phyloP scores from a whole-genome alignment of 2,113 vertebrate genomes.

The Psilopogon haemacephalus region DNA sequence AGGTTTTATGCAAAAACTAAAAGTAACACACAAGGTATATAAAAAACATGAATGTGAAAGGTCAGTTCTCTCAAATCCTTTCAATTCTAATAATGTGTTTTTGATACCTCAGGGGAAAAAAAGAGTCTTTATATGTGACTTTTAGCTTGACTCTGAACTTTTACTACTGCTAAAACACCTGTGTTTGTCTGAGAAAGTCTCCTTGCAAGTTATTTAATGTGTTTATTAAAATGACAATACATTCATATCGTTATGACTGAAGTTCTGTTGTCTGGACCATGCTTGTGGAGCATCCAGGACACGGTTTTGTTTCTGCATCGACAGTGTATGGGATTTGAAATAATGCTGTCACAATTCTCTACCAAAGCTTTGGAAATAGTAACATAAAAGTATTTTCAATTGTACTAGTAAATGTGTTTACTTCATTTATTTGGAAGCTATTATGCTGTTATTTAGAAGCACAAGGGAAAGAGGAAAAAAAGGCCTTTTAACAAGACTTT shows the following conservation, averaged over 20 bases:
- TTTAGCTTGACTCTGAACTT: neutral
- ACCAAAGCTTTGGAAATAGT: slow-evolving; percentile 48
- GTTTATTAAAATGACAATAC: neutral
- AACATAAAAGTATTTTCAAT: neutral
- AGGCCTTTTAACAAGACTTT: slow-evolving; percentile 5
- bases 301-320: slow-evolving; percentile 5
- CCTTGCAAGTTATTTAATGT: neutral
- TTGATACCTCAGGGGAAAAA: neutral
- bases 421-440: slow-evolving; percentile 41
- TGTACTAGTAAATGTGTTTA: slow-evolving; percentile 31
- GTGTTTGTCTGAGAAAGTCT: neutral
- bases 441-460: slow-evolving; percentile 30
- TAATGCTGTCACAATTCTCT: slow-evolving; percentile 60
- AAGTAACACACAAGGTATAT: neutral
- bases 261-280: neutral
- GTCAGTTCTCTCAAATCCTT: neutral
- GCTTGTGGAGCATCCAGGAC: neutral
- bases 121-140: neutral
- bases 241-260: neutral
- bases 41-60: neutral
- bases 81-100: neutral
- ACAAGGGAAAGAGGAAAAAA: neutral
- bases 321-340: slow-evolving; percentile 7
- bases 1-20: neutral
- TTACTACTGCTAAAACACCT: neutral